phyloP scores from a whole-genome alignment of 2,113 vertebrate genomes.

The Calypte anna region DNA sequence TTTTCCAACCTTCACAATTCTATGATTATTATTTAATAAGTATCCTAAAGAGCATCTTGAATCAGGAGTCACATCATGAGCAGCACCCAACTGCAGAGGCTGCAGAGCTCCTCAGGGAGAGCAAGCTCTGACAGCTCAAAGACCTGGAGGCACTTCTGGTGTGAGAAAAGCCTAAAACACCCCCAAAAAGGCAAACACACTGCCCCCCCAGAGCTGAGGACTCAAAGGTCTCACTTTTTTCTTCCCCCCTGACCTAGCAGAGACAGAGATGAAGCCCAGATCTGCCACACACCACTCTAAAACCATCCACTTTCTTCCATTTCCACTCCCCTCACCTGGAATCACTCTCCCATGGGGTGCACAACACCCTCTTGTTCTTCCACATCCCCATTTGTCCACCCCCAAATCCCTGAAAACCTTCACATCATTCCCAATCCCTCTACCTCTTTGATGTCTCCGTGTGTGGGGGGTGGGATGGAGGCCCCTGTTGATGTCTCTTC shows the following conservation, averaged over 20 bases:
- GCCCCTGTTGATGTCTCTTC: slow-evolving; percentile 42
- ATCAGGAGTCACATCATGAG: background rate
- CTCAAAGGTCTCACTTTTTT: background rate
- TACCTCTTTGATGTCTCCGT: slow-evolving; percentile 76
- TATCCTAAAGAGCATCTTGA: background rate
- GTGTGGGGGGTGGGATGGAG: slow-evolving; percentile 77
- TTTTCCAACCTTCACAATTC: too few relatives aligned
- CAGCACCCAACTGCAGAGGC: background rate
- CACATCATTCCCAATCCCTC: rapidly evolving
- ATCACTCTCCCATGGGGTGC: background rate
- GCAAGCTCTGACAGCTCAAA: background rate
- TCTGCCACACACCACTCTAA: background rate
- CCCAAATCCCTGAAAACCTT: background rate
- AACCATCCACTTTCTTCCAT: background rate
- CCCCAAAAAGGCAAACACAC: rapidly evolving
- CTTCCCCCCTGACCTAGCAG: background rate
- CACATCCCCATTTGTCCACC: background rate
- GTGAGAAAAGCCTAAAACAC: background rate
- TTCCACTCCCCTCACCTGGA: background rate
- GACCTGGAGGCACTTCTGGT: background rate
- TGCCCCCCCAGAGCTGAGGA: rapidly evolving
- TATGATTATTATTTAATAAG: background rate
- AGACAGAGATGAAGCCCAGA: background rate
- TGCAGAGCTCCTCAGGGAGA: background rate
- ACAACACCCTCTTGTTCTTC: too few relatives aligned